phyloP scores from a whole-genome alignment of 2,113 vertebrate genomes.

The Dromas ardeola region DNA sequence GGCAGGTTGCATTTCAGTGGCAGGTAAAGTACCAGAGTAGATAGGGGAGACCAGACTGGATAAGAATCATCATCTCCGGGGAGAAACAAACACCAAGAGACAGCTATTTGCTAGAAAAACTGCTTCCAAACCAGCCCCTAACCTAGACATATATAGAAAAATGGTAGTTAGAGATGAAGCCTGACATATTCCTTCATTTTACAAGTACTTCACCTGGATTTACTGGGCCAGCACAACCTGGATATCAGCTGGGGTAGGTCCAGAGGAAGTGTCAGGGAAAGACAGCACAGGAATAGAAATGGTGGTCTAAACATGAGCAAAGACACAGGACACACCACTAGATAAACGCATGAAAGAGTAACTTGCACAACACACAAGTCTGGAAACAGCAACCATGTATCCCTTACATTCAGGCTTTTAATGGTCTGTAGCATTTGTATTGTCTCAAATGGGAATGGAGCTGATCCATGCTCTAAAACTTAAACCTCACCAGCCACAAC shows the following conservation, averaged over 20 bases:
- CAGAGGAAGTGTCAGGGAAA: background rate
- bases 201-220: background rate
- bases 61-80: background rate
- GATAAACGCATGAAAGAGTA: background rate
- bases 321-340: background rate
- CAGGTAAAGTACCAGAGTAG: background rate
- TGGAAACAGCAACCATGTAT: background rate
- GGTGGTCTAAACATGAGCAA: background rate
- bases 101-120: background rate
- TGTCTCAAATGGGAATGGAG: background rate
- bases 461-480: background rate
- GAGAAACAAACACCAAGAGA: background rate
- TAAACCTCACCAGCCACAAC: background rate
- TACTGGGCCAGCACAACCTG: background rate
- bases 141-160: background rate
- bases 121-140: background rate
- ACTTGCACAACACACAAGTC: background rate
- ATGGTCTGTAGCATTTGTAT: background rate
- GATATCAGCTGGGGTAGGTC: background rate
- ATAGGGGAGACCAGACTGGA: background rate
- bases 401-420: background rate
- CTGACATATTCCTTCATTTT: background rate
- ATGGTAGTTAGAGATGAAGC: background rate
- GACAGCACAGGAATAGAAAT: background rate
- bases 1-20: background rate